Conservation (phyloP, 2,113 vertebrate species). For the Alethe diademata region DNA sequence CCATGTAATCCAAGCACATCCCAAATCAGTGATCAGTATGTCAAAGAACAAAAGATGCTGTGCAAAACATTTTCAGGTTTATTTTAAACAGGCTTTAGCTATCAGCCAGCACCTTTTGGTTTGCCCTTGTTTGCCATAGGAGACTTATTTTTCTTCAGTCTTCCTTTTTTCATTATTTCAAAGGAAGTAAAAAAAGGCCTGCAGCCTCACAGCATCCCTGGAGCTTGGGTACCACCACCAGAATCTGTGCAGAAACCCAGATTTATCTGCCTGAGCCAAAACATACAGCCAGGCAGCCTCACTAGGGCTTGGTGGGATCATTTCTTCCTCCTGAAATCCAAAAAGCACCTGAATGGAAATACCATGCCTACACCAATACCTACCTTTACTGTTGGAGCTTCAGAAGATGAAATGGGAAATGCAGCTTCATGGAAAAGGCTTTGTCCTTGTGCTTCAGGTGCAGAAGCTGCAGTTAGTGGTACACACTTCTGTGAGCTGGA, state of each 20-base stretch:
- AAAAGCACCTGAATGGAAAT: neutral
- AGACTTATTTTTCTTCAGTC: neutral
- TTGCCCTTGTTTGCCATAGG: neutral
- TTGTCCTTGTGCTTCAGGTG: neutral
- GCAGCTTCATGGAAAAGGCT: accelerated
- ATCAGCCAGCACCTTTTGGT: neutral
- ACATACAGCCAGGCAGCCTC: neutral
- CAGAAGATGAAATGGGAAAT: accelerated
- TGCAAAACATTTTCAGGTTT: neutral
- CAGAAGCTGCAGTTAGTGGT: neutral
- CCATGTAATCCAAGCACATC: neutral
- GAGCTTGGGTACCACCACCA: neutral
- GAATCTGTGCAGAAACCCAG: neutral
- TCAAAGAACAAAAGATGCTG: neutral
- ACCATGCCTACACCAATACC: neutral
- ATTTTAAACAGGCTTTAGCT: neutral
- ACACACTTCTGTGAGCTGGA: neutral
- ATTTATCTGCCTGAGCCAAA: neutral
- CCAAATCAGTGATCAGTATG: neutral
- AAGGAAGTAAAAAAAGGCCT: neutral
- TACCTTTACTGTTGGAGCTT: neutral
- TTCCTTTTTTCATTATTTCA: neutral
- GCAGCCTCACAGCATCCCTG: neutral
- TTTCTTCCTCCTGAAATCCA: neutral
- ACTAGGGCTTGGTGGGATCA: neutral